These are phyloP conservation scores for Drosophila tripunctata DNA, from an alignment of 2,888 invertebrate species.

Conservation along the genomic window DNA sequence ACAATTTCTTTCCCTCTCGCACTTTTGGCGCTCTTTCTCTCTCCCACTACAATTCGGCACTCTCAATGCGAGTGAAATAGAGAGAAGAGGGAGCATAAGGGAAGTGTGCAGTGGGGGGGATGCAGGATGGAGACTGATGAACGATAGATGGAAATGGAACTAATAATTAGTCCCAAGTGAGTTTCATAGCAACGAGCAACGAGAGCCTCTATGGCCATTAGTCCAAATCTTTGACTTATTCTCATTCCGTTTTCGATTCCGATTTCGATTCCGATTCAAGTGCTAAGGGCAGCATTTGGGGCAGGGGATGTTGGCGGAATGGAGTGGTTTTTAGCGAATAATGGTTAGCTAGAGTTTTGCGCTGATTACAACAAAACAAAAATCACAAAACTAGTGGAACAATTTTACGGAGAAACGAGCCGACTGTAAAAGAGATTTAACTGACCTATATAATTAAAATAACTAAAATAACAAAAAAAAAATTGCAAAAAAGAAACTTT, in stretches of 20 bases:
- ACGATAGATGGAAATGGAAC: conserved; percentile 40
- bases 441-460: too few species aligned
- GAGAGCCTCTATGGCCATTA: conserved; percentile 50
- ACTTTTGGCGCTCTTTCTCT: background rate
- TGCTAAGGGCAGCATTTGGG: background rate
- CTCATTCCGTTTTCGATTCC: too few species aligned
- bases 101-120: too few species aligned
- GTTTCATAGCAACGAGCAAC: conserved; percentile 75
- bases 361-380: conserved; percentile 45
- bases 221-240: conserved; percentile 14
- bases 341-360: conserved; percentile 49
- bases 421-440: too few species aligned
- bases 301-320: too few species aligned
- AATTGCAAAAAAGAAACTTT: too few species aligned
- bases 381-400: too few species aligned
- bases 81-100: conserved; percentile 3
- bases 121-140: conserved; percentile 26
- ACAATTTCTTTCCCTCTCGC: conserved; percentile 34
- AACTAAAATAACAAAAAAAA: too few species aligned
- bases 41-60: background rate
- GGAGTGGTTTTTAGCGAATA: conserved; percentile 38
- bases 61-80: background rate
- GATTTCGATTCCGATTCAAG: conserved; percentile 10
- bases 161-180: conserved; percentile 79
- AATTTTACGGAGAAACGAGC: too few species aligned